These are phyloP conservation scores for Isotomurus palustris DNA, from an alignment of 2,888 invertebrate genomes.

Conservation along the genomic window DNA sequence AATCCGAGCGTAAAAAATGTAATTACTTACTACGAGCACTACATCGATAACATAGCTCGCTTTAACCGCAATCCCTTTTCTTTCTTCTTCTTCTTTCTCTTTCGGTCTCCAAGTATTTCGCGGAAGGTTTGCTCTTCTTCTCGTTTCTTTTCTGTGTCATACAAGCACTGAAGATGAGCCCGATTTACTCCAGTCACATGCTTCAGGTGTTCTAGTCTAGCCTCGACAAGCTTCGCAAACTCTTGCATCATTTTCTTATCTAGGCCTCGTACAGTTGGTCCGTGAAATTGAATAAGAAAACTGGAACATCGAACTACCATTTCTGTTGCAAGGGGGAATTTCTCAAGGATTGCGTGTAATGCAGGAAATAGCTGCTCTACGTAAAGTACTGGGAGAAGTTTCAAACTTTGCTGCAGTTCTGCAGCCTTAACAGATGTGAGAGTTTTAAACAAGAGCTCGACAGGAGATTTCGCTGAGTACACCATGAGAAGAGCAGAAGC, in stretches of 20 bases:
- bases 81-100: conserved; percentile 60
- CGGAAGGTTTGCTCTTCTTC: conserved; percentile 71
- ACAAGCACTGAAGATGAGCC: conserved; percentile 71
- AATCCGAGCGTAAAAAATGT: too few species aligned
- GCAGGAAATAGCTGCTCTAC: conserved; percentile 40
- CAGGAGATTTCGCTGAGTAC: conserved; percentile 64
- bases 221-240: conserved; percentile 28
- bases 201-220: conserved; percentile 53
- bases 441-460: conserved; percentile 76
- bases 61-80: conserved; percentile 62
- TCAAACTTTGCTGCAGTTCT: conserved; percentile 43
- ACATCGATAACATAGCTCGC: conserved; percentile 55
- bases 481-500: conserved; percentile 81
- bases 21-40: too few species aligned
- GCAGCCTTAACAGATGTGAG: conserved; percentile 64
- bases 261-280: conserved; percentile 27
- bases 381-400: conserved; percentile 41
- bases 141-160: conserved; percentile 68
- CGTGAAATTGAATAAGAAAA: conserved; percentile 43
- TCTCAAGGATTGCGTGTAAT: conserved; percentile 29
- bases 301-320: conserved; percentile 33
- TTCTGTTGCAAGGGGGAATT: conserved; percentile 41
- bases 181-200: conserved; percentile 80
- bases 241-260: conserved; percentile 30
- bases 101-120: conserved; percentile 63